Evolutionary conservation across 2,888 invertebrate species (phyloP).

Genomic region (Crematogaster levior): DNA sequence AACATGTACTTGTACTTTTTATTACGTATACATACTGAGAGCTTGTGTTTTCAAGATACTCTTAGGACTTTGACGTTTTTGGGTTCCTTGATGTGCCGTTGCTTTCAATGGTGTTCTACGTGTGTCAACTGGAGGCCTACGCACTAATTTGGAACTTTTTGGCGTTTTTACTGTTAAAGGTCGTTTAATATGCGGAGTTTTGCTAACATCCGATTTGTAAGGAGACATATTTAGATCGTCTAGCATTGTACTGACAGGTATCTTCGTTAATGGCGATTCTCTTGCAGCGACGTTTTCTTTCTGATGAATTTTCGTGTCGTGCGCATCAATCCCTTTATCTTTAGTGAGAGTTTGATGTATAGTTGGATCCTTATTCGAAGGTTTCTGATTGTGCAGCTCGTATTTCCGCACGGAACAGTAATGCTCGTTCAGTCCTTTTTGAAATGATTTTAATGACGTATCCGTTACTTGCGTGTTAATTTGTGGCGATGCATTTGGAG

Average conservation of each 20-base stretch:
- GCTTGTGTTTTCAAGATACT: slow-evolving; percentile 78
- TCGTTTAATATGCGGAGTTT: slow-evolving; percentile 88
- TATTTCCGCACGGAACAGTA: slow-evolving; percentile 27
- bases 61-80: slow-evolving; percentile 82
- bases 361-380: slow-evolving; percentile 23
- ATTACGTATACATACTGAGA: slow-evolving; percentile 72
- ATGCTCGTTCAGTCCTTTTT: slow-evolving; percentile 20
- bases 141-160: slow-evolving; percentile 86
- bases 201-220: slow-evolving; percentile 76
- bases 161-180: slow-evolving; percentile 87
- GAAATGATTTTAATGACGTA: slow-evolving; percentile 13
- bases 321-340: slow-evolving; percentile 16
- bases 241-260: slow-evolving; percentile 54
- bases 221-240: slow-evolving; percentile 70
- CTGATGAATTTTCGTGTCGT: slow-evolving; percentile 18
- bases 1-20: slow-evolving; percentile 14
- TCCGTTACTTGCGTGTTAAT: slow-evolving; percentile 12
- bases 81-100: slow-evolving; percentile 78
- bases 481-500: slow-evolving; percentile 15
- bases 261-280: slow-evolving; percentile 52
- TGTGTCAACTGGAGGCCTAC: slow-evolving; percentile 85
- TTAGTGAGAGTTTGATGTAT: background rate
- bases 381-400: slow-evolving; percentile 25
- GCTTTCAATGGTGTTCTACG: slow-evolving; percentile 88
- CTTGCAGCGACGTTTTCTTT: slow-evolving; percentile 60